Evolutionary conservation across 2,888 invertebrate species (phyloP), one percentile per base, ranked within the genome.

Genomic region (Diarsia dahlii): DNA sequence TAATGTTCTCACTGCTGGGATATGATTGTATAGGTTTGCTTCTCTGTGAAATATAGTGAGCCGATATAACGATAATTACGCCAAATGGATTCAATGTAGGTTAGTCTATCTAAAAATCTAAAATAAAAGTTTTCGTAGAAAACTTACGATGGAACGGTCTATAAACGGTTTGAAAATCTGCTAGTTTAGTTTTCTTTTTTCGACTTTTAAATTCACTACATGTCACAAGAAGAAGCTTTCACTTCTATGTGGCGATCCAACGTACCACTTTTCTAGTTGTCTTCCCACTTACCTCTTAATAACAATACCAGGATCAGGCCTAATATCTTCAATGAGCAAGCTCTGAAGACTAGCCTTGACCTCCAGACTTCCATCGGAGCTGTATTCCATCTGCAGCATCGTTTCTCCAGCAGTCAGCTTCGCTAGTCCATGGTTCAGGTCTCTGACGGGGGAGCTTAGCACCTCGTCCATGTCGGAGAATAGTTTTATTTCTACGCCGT

Each of bases 391-490:
- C 9, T 97, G 97, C 0, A 97, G 89, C 28, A 97, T 97, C 0
- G 97, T 95, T 91, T 98, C 98, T 0, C 97, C 97, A 18, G 98
- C 97, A 18, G 97, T 97, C 70, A 98, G 93, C 90, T 97, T 97
- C 12, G 98, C 98, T 8, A 98, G 93, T 0, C 98, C 98, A 80
- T 97, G 98, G 91, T 97, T 98, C 83, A 97, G 88, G 89, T 98
- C 98, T 6, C 98, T 95, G 0, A 98, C 98, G 0, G 98, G 98
- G 0, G 98, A 98, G 89, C 98, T 98, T 12, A 98, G 92, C 0
- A 98, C 96, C 92, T 98, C 98, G 74, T 98, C 98, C 84, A 97
- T 97, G 90, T 98, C 98, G 34, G 97, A 97, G 92, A 98, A 98
- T 1, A 98, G 94, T 85, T 97, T 97, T 3, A 98, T 87, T 85